Percentiles rank a stretch among this genome's conserved stretches.
phyloP scores from a whole-genome alignment of 2,113 vertebrate species.

The Macrotis lagotis region DNA sequence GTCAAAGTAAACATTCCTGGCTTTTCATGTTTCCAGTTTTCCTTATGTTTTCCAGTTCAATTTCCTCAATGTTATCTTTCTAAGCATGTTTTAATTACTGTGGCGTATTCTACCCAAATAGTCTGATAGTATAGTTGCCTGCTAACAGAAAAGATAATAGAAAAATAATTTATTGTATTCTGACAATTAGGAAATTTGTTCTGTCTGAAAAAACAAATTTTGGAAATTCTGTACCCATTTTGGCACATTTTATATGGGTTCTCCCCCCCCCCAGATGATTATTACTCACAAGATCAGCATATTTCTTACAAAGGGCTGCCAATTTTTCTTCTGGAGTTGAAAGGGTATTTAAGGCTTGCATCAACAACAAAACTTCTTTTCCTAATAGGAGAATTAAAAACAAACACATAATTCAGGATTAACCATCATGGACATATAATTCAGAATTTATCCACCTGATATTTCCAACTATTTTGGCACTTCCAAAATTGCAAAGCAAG shows the following conservation, averaged over 20 bases:
- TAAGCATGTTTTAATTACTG: background rate
- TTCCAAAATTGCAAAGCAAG: conserved; percentile 31
- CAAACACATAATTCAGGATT: background rate
- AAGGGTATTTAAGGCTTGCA: conserved; percentile 97
- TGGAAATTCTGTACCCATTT: conserved; percentile 24
- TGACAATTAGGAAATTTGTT: background rate
- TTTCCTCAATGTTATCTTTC: background rate
- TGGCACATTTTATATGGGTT: conserved; percentile 6
- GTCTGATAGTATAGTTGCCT: too few species aligned
- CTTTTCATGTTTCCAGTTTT: conserved; percentile 29
- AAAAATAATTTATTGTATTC: background rate
- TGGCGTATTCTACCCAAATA: conserved; percentile 43
- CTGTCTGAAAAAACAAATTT: background rate
- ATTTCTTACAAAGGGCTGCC: conserved; percentile 98
- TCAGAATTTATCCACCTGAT: background rate
- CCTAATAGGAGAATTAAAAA: conserved; percentile 86
- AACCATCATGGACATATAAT: background rate
- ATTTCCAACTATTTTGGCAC: background rate
- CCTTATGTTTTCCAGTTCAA: conserved; percentile 16
- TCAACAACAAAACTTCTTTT: conserved; percentile 96
- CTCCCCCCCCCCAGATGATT: conserved; percentile 38
- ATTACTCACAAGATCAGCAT: conserved; percentile 97
- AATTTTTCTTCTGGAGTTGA: conserved; percentile 97
- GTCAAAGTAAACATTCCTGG: background rate
- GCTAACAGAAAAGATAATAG: conserved; percentile 32